Base-by-base conservation (phyloP, 2,797 vertebrate genomes). In the Pipistrellus pygmaeus region DNA sequence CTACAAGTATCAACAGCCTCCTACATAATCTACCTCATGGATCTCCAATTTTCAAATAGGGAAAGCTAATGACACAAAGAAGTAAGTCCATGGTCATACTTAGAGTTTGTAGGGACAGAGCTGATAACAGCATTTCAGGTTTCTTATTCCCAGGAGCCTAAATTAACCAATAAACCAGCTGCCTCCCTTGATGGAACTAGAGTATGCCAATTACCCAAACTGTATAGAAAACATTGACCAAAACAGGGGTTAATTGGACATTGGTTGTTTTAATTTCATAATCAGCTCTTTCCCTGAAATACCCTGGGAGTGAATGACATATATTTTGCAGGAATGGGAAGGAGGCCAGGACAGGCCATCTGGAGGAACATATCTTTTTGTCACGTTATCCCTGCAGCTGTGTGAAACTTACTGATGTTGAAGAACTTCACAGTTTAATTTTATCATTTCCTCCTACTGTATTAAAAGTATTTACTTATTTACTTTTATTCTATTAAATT, bases 231-330 rank as follows among this genome's bases (percentile, higher is more conserved):
- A 97, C 93, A 92, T 5, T 96, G 96, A 96, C 96, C 96, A 97
- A 97, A 97, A 97, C 94, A 97, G 97, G 93, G 96, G 97, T 97
- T 97, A 97, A 97, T 96, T 96, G 96, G 95, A 96, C 96, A 94
- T 44, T 92, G 95, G 95, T 96, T 96, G 94, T 93, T 97, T 96
- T 95, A 96, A 96, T 97, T 97, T 96, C 88, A 97, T 87, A 95
- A 97, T 96, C 96, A 96, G 95, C 90, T 94, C 95, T 96, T 97
- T 97, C 95, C 93, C 97, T 90, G 93, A 93, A 91, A 85, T 93
- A 92, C 90, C 93, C 96, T 96, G 96, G 96, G 97, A 96, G 85
- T 82, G 96, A 96, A 66, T 93, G 97, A 94, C 94, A 48, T 93
- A 95, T 94, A 95, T 97, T 96, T 94, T 68, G 80, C 83, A 85